Evolutionary conservation across 2,797 vertebrate species (phyloP).

Genomic region (Streptopelia turtur): DNA sequence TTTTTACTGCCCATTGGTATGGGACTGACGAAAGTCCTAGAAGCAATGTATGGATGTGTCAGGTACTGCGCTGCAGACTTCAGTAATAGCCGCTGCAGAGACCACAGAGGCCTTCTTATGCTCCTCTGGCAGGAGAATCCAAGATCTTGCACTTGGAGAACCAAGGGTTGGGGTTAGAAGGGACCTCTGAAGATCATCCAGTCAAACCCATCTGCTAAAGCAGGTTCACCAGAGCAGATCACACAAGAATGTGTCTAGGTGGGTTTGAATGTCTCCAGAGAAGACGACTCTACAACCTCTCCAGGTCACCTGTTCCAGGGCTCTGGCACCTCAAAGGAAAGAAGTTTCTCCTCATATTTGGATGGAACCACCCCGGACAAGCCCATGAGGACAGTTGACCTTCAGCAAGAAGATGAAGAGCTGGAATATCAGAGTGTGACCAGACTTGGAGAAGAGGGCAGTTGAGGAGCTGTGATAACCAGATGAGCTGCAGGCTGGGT

Average conservation of each 20-base stretch:
- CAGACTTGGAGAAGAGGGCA: neutral
- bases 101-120: neutral
- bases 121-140: neutral
- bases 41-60: neutral
- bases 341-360: too few species aligned
- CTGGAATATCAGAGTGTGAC: neutral
- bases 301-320: too few species aligned
- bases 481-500: neutral
- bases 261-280: too few species aligned
- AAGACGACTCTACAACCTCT: too few species aligned
- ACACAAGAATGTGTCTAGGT: too few species aligned
- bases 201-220: too few species aligned
- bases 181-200: too few species aligned
- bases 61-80: neutral
- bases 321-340: too few species aligned
- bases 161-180: neutral
- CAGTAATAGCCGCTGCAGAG: neutral
- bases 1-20: neutral
- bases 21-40: neutral
- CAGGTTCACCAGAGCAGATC: too few species aligned
- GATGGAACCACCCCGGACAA: neutral
- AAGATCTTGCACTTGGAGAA: neutral
- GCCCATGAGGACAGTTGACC: rapidly evolving
- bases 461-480: neutral
- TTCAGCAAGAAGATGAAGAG: neutral